Evolutionary conservation across 2,113 vertebrate genomes (phyloP), one percentile per base, ranked within the genome.

Genomic region (Salminus brasiliensis): DNA sequence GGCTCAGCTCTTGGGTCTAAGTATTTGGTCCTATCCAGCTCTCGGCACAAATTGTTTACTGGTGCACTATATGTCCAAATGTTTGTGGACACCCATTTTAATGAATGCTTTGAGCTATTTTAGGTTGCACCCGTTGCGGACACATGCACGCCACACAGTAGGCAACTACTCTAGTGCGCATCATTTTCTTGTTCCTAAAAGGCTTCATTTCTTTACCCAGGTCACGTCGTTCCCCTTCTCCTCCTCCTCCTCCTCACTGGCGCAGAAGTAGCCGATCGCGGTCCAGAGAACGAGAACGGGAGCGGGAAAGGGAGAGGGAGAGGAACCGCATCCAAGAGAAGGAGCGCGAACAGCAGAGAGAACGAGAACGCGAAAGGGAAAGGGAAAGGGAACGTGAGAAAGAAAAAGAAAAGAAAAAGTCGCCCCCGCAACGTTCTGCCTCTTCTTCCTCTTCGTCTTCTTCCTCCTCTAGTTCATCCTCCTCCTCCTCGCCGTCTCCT

Each of bases 391-490:
- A 45, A n/a, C 52, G 52, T 11, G 79, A 60, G 21, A 57, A 29
- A 29, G 78, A 81, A 32, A 73, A 72, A 29, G 78, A 74, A 39
- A 73, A 74, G 67, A 77, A 45, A 34, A 68, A 0, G 0, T 80
- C 45, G 5, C 85, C 77, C 13, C 76, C 88, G 13, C 83, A 78
- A 18, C 81, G 74, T 15, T 81, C 80, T 16, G 15, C 79, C 0
- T 83, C 83, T 2, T 91, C 90, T 0, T 91, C 91, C 0, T 90
- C 91, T 0, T 85, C 90, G 0, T 90, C 90, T 0, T 92, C 91
- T 0, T 92, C 91, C 1, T 90, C 91, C 11, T 88, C 90, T 15
- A 71, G 79, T 53, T 92, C 91, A n/a, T 90, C 87, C 0, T 90
- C 90, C 0, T 92, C 91, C 2, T 90, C 92, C 1, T 90, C 89